Base-by-base conservation (phyloP, 2,888 invertebrate species). In the Mythimna vitellina region DNA sequence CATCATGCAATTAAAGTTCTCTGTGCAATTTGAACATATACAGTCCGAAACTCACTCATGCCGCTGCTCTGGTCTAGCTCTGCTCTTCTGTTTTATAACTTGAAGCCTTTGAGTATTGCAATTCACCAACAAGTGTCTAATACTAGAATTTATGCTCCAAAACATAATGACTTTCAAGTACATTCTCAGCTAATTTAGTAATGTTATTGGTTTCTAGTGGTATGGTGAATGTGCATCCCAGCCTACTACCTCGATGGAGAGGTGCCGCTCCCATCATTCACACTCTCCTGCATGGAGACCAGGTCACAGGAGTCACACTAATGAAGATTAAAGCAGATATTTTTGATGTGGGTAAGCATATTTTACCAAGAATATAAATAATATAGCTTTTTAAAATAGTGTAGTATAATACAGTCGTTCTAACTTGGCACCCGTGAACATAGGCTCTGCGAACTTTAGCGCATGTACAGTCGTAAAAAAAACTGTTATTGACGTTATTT, bases 211-310 rank as follows among this genome's bases (percentile, higher is more conserved):
- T 60, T 64, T 29, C 53, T 90, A 98, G 98, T 87, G 99, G 99
- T 38, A 98, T 99, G 96, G 95, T 99, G 49, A 99, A 99, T 96
- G 98, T 99, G 0, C 99, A 99, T 93, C 99, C 98, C 0, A 99
- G 99, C 93, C 92, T 99, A 64, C 93, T 99, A 78, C 99, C 99
- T 0, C 96, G 98, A 70, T 99, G 99, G 99, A 96, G 99, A 84
- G 99, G 99, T 9, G 99, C 99, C 14, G 98, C 99, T 0, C 99
- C 99, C 0, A 98, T 99, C 63, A 97, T 98, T 67, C 97, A 99
- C 93, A 97, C 99, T 0, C 94, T 99, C 65, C 97, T 99, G 86
- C 97, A 98, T 91, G 99, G 98, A 17, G 99, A 99, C 90, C 89
- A 91, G 17, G 94, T 96, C 81, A 98, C 99, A 12, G 99, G 99